phyloP scores from a whole-genome alignment of 2,888 invertebrate genomes.

The Cantharis rustica region DNA sequence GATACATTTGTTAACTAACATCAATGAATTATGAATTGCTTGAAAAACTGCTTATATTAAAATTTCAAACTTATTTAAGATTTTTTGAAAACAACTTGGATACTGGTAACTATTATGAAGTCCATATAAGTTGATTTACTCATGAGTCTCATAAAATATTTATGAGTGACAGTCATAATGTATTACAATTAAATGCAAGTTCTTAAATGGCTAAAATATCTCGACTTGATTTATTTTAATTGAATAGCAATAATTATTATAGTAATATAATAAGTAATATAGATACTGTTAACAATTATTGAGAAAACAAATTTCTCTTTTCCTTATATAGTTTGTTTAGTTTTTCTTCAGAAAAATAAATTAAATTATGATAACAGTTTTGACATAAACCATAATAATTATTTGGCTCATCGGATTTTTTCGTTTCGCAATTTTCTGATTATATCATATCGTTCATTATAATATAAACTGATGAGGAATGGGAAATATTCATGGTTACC shows the following conservation, averaged over 20 bases:
- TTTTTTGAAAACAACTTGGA: not conserved
- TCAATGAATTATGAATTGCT: slow-evolving; percentile 31
- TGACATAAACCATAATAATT: too few species aligned
- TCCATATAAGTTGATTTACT: slow-evolving; percentile 23
- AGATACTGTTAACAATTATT: not conserved
- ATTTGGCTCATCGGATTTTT: too few species aligned
- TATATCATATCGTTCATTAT: too few species aligned
- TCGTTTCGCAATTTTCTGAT: too few species aligned
- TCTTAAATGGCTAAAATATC: not conserved
- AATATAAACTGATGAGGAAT: too few species aligned
- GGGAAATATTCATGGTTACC: too few species aligned
- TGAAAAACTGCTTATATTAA: slow-evolving; percentile 23
- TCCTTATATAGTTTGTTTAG: not conserved
- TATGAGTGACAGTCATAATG: slow-evolving; percentile 12
- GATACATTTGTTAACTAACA: slow-evolving; percentile 12
- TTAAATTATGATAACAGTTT: too few species aligned
- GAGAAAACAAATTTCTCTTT: slow-evolving; percentile 21
- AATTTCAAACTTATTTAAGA: slow-evolving; percentile 17
- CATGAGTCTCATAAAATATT: slow-evolving; percentile 24
- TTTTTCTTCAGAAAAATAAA: too few species aligned
- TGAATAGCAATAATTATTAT: not conserved
- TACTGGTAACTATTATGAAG: slow-evolving; percentile 7
- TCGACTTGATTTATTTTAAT: not conserved
- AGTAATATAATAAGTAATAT: not conserved
- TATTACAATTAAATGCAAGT: slow-evolving; percentile 13